Evolutionary conservation across 2,888 invertebrate genomes (phyloP).

Genomic region (Drosophila paranaensis): DNA sequence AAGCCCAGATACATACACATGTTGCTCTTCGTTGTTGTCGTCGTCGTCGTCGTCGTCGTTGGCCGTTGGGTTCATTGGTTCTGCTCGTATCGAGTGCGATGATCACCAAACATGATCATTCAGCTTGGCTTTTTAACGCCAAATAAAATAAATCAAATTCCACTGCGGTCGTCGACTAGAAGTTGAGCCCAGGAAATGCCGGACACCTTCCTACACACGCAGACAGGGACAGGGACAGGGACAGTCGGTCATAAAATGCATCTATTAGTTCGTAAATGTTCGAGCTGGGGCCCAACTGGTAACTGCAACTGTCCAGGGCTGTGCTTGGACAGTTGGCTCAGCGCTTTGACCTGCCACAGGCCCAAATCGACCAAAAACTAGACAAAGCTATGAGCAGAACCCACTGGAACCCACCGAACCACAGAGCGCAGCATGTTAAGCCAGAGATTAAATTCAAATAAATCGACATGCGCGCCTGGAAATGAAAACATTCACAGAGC

Average conservation of each 20-base stretch:
- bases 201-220: constrained; percentile 48
- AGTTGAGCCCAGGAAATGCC: constrained; percentile 40
- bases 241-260: constrained; percentile 48
- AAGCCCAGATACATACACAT: constrained; percentile 68
- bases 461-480: constrained; percentile 82
- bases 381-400: background rate
- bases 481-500: constrained; percentile 82
- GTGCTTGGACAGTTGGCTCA: constrained; percentile 18
- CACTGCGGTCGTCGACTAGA: constrained; percentile 73
- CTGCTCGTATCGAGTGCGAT: constrained; percentile 67
- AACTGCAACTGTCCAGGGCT: constrained; percentile 52
- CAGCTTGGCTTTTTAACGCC: constrained; percentile 81
- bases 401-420: constrained; percentile 12
- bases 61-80: constrained; percentile 53
- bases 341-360: constrained; percentile 37
- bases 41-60: constrained; percentile 13
- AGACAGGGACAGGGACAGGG: background rate
- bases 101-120: constrained; percentile 78
- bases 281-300: constrained; percentile 17
- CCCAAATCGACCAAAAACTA: constrained; percentile 43
- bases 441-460: constrained; percentile 83
- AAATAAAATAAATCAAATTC: constrained; percentile 82
- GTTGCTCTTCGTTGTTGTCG: constrained; percentile 41
- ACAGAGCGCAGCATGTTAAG: constrained; percentile 64
- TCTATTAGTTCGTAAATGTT: constrained; percentile 50